A percentile compares a stretch with the other conserved stretches of the same genome.
Evolutionary conservation across 23 tunicate species (phyloP).

Genomic region (Corella eumyota): DNA sequence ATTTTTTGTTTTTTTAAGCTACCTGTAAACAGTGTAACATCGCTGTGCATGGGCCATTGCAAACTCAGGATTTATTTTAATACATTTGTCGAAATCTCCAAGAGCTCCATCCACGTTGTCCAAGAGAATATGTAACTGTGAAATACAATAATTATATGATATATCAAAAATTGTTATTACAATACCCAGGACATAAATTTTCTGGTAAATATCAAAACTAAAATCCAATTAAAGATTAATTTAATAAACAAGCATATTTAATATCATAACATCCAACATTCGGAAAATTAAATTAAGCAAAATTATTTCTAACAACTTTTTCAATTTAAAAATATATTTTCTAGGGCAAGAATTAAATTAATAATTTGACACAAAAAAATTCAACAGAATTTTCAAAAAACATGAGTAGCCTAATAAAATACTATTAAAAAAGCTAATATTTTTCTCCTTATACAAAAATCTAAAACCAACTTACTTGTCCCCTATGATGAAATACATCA

Average conservation of each 20-base stretch:
- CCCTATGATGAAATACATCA: conserved; percentile 85
- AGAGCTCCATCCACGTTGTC: conserved; percentile 59
- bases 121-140: conserved; percentile 59
- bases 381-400: no score
- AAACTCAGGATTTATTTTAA: conserved; percentile 56
- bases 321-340: no score
- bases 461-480: conserved; percentile 55
- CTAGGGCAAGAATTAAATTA: no score
- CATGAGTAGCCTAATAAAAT: no score
- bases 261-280: no score
- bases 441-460: no score
- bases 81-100: conserved; percentile 70
- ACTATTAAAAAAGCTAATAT: no score
- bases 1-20: no score
- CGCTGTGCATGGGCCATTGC: conserved; percentile 85
- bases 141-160: conserved; percentile 8
- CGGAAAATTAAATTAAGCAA: no score
- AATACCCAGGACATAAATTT: background rate
- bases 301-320: no score
- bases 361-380: no score
- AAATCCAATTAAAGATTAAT: background rate
- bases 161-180: background rate
- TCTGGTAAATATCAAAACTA: background rate
- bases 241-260: background rate
- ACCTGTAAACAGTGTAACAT: conserved; percentile 86